Conservation (phyloP, 2,888 invertebrate genomes). For the Erpobdella octoculata region DNA sequence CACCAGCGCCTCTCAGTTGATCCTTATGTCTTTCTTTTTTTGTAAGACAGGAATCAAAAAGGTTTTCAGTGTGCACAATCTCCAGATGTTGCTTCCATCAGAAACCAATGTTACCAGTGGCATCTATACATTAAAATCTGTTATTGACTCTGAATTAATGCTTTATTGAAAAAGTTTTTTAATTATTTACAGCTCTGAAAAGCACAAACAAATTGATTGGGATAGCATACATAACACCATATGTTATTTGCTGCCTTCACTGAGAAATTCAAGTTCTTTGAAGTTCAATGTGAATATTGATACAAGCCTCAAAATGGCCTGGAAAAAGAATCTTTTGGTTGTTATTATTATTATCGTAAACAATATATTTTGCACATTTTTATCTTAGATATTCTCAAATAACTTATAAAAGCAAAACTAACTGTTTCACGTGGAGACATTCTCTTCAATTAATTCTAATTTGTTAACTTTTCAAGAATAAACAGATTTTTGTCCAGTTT, state of each 20-base stretch:
- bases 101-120: no score
- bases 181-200: constrained; percentile 10
- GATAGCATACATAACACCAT: constrained; percentile 12
- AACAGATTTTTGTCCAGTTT: no score
- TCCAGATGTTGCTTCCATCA: no score
- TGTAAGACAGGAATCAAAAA: no score
- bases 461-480: no score
- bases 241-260: constrained; percentile 7
- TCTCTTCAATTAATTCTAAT: no score
- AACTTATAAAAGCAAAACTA: neutral
- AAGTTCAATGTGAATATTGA: constrained; percentile 12
- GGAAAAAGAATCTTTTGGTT: constrained; percentile 14
- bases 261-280: neutral
- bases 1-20: no score
- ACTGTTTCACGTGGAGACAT: no score
- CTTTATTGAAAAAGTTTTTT: neutral
- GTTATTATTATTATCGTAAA: no score
- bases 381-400: neutral
- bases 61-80: no score
- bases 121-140: no score
- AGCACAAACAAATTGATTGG: constrained; percentile 19
- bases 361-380: neutral
- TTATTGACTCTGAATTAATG: neutral
- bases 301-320: neutral
- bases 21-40: no score